Conservation (phyloP, 2,113 vertebrate species). For the Ceyx melanurus region DNA sequence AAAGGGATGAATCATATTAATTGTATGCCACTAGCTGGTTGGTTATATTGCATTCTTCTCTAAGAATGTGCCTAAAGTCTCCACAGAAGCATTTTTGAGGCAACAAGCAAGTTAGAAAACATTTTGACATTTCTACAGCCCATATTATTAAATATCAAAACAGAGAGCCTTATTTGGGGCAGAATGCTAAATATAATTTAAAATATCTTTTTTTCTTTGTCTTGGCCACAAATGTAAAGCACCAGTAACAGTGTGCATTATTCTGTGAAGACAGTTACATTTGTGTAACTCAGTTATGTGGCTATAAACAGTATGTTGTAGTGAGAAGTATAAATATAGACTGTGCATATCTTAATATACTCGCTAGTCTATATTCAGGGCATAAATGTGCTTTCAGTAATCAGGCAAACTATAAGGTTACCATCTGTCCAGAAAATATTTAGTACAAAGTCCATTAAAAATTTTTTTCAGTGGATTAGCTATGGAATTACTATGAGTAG, state of each 20-base stretch:
- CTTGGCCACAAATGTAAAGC: neutral
- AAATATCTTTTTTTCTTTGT: neutral
- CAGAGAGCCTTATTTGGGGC: constrained; percentile 1
- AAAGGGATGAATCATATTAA: constrained; percentile 2
- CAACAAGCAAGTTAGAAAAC: constrained; percentile 2
- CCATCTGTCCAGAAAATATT: neutral
- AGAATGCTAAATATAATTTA: neutral
- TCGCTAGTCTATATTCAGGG: neutral
- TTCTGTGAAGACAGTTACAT: neutral
- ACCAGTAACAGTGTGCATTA: neutral
- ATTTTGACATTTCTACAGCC: constrained; percentile 29
- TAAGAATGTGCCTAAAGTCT: constrained; percentile 23
- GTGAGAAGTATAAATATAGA: neutral
- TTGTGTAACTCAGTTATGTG: neutral
- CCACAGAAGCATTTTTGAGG: constrained; percentile 24
- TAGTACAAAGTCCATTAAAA: neutral
- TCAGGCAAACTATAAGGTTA: neutral
- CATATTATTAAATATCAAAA: neutral
- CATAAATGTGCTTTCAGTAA: neutral
- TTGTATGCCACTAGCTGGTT: neutral
- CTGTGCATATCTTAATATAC: neutral
- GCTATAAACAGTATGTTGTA: neutral
- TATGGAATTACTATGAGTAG: neutral
- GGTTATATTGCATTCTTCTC: neutral
- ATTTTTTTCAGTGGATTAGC: neutral